phyloP scores from a whole-genome alignment of 2,797 vertebrate species.

The Ambastaia sidthimunki region DNA sequence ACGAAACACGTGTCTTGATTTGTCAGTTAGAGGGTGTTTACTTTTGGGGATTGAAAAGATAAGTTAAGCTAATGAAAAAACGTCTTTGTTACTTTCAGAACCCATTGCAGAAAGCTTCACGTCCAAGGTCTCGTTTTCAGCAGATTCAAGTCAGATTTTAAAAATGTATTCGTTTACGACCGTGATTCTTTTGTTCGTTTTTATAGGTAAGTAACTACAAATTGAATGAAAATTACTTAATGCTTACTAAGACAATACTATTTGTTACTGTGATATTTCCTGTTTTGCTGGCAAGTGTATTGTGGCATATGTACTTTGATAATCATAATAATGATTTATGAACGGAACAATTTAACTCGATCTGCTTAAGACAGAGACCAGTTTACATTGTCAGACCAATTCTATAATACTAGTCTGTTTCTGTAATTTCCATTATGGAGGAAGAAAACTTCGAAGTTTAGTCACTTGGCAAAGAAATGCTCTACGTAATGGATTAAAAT shows the following conservation, averaged over 20 bases:
- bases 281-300: too few relatives aligned
- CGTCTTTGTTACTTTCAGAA: background rate
- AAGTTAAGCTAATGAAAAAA: conserved; percentile 34
- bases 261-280: background rate
- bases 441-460: too few relatives aligned
- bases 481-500: background rate
- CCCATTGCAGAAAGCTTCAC: background rate
- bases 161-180: conserved; percentile 62
- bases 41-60: conserved; percentile 44
- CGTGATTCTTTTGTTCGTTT: conserved; percentile 58
- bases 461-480: too few relatives aligned
- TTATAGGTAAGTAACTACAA: conserved; percentile 63
- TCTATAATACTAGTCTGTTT: too few relatives aligned
- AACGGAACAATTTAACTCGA: too few relatives aligned
- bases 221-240: background rate
- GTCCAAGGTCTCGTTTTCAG: background rate
- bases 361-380: too few relatives aligned
- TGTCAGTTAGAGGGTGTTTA: conserved; percentile 57
- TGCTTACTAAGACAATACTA: background rate
- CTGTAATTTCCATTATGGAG: too few relatives aligned
- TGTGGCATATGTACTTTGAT: too few relatives aligned
- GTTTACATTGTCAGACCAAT: too few relatives aligned
- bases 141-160: background rate
- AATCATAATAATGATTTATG: too few relatives aligned
- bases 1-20: conserved; percentile 36